Percentiles rank a stretch among this genome's conserved stretches.
Conservation (phyloP, 23 tunicate species). For the Styela plicata region DNA sequence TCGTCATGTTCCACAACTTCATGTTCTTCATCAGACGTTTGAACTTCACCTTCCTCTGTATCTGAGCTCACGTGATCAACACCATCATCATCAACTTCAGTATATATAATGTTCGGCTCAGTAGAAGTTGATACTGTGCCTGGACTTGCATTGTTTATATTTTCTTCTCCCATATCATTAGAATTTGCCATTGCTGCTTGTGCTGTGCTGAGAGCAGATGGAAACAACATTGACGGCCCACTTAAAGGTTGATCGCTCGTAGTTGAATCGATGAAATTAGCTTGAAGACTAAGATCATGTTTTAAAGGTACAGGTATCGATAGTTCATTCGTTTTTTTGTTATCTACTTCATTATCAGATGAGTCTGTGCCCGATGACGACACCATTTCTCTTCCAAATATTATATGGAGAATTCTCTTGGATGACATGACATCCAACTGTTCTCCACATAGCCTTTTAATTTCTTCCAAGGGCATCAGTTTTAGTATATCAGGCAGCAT, state of each 20-base stretch:
- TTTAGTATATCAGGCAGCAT: constrained; percentile 77
- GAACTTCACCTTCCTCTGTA: constrained; percentile 48
- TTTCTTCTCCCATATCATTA: not conserved
- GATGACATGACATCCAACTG: constrained; percentile 89
- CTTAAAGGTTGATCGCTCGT: constrained; percentile 25
- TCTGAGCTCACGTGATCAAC: constrained; percentile 14
- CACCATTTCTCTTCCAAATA: constrained; percentile 58
- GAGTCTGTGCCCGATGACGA: constrained; percentile 92
- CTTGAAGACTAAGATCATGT: constrained; percentile 27
- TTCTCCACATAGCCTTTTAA: constrained; percentile 45
- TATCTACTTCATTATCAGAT: constrained; percentile 39
- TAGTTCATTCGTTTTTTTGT: not conserved
- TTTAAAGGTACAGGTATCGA: not conserved
- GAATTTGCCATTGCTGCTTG: not conserved
- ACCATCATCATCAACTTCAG: not conserved
- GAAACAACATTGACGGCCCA: constrained; percentile 18
- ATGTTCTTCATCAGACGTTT: constrained; percentile 46
- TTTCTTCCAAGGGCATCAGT: constrained; percentile 47
- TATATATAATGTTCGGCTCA: constrained; percentile 2
- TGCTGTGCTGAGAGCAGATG: constrained; percentile 30
- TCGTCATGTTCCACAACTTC: constrained; percentile 35
- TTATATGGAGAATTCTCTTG: constrained; percentile 50
- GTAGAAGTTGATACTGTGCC: constrained; percentile 13
- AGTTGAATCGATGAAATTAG: constrained; percentile 85
- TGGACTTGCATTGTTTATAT: not conserved